Evolutionary conservation across 2,888 invertebrate genomes (phyloP), one percentile per base, ranked within the genome.

Genomic region (Parascotia fuliginaria): DNA sequence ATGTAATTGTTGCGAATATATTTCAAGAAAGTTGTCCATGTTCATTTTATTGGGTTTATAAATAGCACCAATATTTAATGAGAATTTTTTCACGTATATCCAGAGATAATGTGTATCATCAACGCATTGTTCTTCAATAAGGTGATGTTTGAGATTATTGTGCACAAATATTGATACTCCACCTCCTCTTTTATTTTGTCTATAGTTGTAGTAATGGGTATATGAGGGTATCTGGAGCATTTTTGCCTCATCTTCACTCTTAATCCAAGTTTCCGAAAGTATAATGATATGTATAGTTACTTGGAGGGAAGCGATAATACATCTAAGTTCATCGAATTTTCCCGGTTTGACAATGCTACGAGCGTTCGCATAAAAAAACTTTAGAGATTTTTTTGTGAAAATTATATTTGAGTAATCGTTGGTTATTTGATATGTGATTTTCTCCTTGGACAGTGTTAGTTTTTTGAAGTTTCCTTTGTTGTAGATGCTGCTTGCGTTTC

Each of bases 331-430:
- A 32, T 42, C 27, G 9, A 42, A 37, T 42, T 47, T 42, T 12
- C 36, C 47, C 7, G 41, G 34, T 29, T 36, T 47, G 9, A 47
- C 40, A 22, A 47, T 47, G 9, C 44, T 48, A 9, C 47, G 47
- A 27, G 33, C 33, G 11, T 49, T 49, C 0, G 43, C 43, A 43
- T 49, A 49, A 5, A 49, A n/a, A 43, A 22, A 43, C 14, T 38
- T 43, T 1, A 39, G 7, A 2, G 43, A 43, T 12, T 49, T 43
- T 34, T 39, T 49, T 28, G 29, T 29, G 13, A 12, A 11, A 3
- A 19, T n/a, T 9, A 48, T 38, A 28, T 28, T n/a, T 28, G 27
- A 28, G 27, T 19, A 19, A 19, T 19, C 19, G 19, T 19, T 19
- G 19, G 19, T 19, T 19, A 19, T 19, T 19, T 19, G 19, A 5